Base-by-base conservation (phyloP, 2,797 vertebrate species). In the Dallia pectoralis region DNA sequence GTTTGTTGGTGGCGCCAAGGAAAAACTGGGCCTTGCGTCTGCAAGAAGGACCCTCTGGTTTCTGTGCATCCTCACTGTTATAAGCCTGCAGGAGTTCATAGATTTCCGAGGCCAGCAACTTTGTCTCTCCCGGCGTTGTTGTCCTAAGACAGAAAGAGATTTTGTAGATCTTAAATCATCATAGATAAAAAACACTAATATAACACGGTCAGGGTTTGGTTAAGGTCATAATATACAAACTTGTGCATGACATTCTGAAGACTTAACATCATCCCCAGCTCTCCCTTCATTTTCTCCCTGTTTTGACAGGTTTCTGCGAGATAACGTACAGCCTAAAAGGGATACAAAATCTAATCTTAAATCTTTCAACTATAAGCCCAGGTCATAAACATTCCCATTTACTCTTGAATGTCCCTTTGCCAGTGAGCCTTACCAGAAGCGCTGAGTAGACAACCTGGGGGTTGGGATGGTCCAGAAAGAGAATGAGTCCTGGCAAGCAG, bases 191-290 rank as follows among this genome's bases (percentile, higher is more conserved):
- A 47, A 59, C 16, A 22, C 14, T 44, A 15, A 36, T 25, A 16
- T 15, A 40, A 9, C 40, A 72, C 11, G 27, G 48, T 51, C 19
- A 5, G 7, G 44, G 6, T 18, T 59, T n/a, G 3, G 48, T n/a
- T 19, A 27, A 22, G 32, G 14, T 29, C 8, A 40, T 16, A 33
- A 40, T 16, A 33, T 27, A 94, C 96, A 95, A 93, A 97, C 96
- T 96, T 97, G 79, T 98, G 95, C 79, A 94, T 82, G 14, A 98
- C 93, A 67, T 94, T 96, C 87, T 98, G 96, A 66, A 97, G 92
- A 82, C 96, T 98, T 84, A 96, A 89, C 95, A 97, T 95, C 96
- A 97, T 97, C 29, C 96, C 96, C 87, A 98, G 81, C 86, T 96
- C 96, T n/a, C 88, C 93, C 78, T 91, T 95, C 95, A 98, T 96